Evolutionary conservation across 2,113 vertebrate genomes (phyloP).

Genomic region (Electrona antarctica): DNA sequence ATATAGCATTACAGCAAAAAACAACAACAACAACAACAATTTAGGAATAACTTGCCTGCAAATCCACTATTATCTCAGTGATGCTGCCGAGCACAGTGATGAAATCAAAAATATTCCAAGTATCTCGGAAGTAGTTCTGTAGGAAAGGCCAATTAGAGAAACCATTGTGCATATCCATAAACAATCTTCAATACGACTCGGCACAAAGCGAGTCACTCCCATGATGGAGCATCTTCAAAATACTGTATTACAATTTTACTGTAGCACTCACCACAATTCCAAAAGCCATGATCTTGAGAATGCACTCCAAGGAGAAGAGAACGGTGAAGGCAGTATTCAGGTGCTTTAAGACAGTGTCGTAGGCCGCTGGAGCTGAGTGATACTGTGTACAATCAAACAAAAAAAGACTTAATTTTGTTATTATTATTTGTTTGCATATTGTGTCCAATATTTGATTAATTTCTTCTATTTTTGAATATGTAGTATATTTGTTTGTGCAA

Average conservation of each 20-base stretch:
- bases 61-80: conserved; percentile 91
- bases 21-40: not conserved
- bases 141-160: conserved; percentile 3
- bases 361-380: conserved; percentile 92
- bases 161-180: not conserved
- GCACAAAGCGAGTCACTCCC: not conserved
- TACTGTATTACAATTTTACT: too few relatives aligned
- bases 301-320: conserved; percentile 95
- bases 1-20: conserved; percentile 4
- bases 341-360: conserved; percentile 92
- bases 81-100: conserved; percentile 98
- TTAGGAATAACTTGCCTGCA: conserved; percentile 71
- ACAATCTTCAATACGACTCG: not conserved
- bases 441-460: too few relatives aligned
- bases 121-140: conserved; percentile 98
- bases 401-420: too few relatives aligned
- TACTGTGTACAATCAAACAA: conserved; percentile 79
- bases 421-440: too few relatives aligned
- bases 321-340: conserved; percentile 97
- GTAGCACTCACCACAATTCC: conserved; percentile 87
- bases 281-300: conserved; percentile 96
- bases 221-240: not conserved
- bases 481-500: too few relatives aligned
- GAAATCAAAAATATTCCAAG: conserved; percentile 99
- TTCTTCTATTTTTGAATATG: too few relatives aligned